phyloP scores from a whole-genome alignment of 2,113 vertebrate genomes.

The Nannospalax galili region DNA sequence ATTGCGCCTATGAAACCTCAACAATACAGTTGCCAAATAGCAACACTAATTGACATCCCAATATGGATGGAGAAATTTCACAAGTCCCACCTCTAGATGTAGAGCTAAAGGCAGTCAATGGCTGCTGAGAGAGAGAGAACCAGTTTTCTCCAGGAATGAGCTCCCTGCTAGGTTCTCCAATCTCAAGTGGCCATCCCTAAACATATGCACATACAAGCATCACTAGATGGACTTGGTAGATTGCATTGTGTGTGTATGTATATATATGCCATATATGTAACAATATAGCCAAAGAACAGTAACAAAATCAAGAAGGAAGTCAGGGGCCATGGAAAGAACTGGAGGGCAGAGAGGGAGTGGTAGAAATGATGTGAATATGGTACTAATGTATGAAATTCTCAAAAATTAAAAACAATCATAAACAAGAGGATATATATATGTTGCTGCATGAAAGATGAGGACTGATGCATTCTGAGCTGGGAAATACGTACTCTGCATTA shows the following conservation, averaged over 20 bases:
- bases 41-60: neutral
- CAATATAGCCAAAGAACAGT: too few relatives aligned
- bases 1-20: neutral
- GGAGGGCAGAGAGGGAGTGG: neutral
- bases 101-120: neutral
- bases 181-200: too few relatives aligned
- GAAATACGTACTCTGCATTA: too few relatives aligned
- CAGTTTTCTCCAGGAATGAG: neutral
- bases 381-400: too few relatives aligned
- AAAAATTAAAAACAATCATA: too few relatives aligned
- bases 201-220: fast-evolving
- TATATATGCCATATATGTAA: too few relatives aligned
- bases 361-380: neutral
- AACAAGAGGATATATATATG: too few relatives aligned
- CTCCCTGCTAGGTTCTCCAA: too few relatives aligned
- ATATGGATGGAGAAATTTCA: neutral
- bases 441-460: too few relatives aligned
- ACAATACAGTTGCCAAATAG: neutral
- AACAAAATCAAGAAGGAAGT: neutral
- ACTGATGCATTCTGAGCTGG: too few relatives aligned
- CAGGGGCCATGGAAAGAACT: neutral
- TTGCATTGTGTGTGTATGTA: too few relatives aligned
- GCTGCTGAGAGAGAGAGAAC: neutral
- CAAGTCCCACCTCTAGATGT: neutral
- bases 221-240: too few relatives aligned